phyloP scores from a whole-genome alignment of 2,113 vertebrate species.

The Fukomys damarensis region DNA sequence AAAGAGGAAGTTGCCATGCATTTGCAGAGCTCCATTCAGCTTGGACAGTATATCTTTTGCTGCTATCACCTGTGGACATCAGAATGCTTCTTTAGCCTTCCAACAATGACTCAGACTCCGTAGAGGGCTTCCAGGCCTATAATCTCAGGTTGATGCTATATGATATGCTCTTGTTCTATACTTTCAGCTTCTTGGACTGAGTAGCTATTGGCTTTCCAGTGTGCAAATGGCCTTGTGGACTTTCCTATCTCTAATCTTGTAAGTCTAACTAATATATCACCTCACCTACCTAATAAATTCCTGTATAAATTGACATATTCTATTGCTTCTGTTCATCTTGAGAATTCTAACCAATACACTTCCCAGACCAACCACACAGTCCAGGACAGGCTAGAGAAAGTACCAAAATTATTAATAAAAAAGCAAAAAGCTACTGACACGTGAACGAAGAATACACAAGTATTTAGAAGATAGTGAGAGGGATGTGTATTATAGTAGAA shows the following conservation, averaged over 20 bases:
- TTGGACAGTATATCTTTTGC: neutral
- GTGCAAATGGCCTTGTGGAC: neutral
- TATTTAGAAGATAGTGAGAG: neutral
- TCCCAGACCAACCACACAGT: slow-evolving; percentile 26
- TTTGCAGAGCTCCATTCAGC: neutral
- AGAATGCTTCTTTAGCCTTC: neutral
- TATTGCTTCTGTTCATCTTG: neutral
- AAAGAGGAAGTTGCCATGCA: neutral
- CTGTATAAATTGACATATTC: neutral
- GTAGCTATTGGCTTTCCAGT: neutral
- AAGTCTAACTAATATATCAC: neutral
- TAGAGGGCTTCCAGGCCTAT: neutral
- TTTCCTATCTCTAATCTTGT: neutral
- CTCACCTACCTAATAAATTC: neutral
- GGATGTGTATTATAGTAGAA: neutral
- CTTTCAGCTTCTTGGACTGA: neutral
- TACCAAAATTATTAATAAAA: neutral
- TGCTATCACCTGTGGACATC: neutral
- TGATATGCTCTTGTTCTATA: neutral
- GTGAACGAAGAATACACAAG: neutral
- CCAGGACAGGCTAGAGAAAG: slow-evolving; percentile 34
- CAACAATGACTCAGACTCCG: neutral
- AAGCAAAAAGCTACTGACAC: neutral
- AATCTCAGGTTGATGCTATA: neutral
- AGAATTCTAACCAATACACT: neutral